Percentiles rank a stretch among this genome's conserved stretches.
Evolutionary conservation across 2,797 vertebrate species (phyloP).

Genomic region (Poecilia wingei): DNA sequence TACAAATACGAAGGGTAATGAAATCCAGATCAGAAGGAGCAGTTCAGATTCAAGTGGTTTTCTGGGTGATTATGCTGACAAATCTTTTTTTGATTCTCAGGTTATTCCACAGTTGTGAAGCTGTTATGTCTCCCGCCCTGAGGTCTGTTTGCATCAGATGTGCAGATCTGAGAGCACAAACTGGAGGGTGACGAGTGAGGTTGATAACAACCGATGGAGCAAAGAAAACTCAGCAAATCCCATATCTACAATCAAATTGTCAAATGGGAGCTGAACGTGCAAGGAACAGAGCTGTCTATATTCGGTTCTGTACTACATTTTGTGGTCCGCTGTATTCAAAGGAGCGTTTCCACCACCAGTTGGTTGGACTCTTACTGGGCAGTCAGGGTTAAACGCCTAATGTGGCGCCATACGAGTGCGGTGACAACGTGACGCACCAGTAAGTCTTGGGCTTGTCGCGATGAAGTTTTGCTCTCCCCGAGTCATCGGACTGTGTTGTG

Average conservation of each 20-base stretch:
- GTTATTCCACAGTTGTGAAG: conserved; percentile 15
- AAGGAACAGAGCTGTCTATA: not conserved
- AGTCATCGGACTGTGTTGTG: not conserved
- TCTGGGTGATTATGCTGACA: conserved; percentile 1
- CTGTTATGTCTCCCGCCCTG: conserved; percentile 2
- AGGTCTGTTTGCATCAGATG: conserved; percentile 11
- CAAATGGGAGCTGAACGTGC: not conserved
- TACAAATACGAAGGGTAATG: not conserved
- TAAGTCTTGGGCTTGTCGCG: not conserved
- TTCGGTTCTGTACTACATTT: not conserved
- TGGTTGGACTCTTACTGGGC: not conserved
- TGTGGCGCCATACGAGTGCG: not conserved
- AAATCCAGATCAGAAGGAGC: not conserved
- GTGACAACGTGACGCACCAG: not conserved
- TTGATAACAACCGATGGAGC: conserved; percentile 5
- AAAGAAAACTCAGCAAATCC: not conserved
- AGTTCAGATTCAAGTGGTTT: not conserved
- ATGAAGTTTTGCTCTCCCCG: not conserved
- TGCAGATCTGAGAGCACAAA: conserved; percentile 11
- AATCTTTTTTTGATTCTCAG: conserved; percentile 5
- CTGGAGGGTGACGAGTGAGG: not conserved
- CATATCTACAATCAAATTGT: conserved; percentile 5
- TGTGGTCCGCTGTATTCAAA: not conserved
- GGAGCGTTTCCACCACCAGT: not conserved
- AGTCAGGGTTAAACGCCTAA: not conserved